Evolutionary conservation across 2,888 invertebrate genomes (phyloP).

Genomic region (Conistra vaccinii): DNA sequence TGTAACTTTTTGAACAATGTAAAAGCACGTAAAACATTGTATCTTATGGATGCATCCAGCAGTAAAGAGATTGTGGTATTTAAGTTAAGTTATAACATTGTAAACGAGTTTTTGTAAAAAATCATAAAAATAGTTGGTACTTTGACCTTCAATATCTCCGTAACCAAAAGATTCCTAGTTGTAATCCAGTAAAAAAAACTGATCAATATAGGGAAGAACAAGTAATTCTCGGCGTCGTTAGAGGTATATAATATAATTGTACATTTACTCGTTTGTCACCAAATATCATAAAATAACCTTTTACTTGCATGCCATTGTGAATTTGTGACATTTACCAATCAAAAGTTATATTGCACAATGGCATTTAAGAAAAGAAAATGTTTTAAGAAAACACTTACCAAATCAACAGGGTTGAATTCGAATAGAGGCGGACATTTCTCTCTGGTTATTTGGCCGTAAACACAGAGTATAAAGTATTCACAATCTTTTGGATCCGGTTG

Average conservation of each 20-base stretch:
- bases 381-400: conserved; percentile 9
- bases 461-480: not conserved
- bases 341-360: not conserved
- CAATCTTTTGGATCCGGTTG: not conserved
- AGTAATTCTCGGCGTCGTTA: not conserved
- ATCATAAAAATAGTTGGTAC: not conserved
- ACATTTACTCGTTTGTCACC: not conserved
- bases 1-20: no score
- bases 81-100: no score
- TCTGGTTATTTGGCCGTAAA: not conserved
- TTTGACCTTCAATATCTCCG: not conserved
- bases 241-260: not conserved
- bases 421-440: conserved; percentile 3
- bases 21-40: no score
- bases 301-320: not conserved
- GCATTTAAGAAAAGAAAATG: not conserved
- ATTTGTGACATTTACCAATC: not conserved
- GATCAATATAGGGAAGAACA: not conserved
- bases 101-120: not conserved
- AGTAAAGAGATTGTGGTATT: no score
- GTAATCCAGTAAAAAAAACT: no score
- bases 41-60: no score
- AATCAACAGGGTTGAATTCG: conserved; percentile 9
- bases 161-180: no score
- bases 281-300: not conserved